Evolutionary conservation across 2,888 invertebrate species (phyloP), one percentile per base, ranked within the genome.

Genomic region (Pyrrhosoma nymphula): DNA sequence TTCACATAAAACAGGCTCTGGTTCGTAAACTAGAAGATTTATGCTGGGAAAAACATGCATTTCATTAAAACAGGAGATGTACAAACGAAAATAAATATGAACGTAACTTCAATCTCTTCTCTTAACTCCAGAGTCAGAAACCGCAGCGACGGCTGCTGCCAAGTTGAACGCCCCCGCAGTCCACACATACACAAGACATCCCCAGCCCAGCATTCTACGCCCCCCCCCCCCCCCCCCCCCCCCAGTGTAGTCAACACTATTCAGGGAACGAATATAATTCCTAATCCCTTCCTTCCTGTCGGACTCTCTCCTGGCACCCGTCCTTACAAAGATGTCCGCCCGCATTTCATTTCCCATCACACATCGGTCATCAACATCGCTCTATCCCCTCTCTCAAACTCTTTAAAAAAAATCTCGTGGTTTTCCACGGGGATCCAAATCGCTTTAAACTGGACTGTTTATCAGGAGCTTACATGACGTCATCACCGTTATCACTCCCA

Each of bases 221-320:
- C n/a, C n/a, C n/a, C n/a, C n/a, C 16, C 75, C 30, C 30, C 30
- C n/a, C 12, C 30, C 75, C 75, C 75, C 35, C 35, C 82, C 8
- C 82, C 82, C 35, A 1, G 30, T 35, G 82, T 12, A 82, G 35
- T 35, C 82, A 10, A 82, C 30, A 82, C 82, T 82, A 82, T 30
- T 82, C 75, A 82, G 82, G 82, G 82, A 82, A 82, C 82, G 82
- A 35, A 30, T 82, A 82, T 82, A 82, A 82, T 82, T 82, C 82
- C 30, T 82, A 82, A 82, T 82, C 82, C 35, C 16, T 82, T 26
- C 82, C 82, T 82, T 82, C 82, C 82, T 82, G 82, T 82, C 4
- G 82, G 82, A 30, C 82, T 8, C 82, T 35, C 4, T 82, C 69
- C 35, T 82, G 30, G 82, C 82, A 82, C 35, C 82, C 82, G 35